Evolutionary conservation across 64 coral and sea anemone genomes (phyloP).

Genomic region (Montipora foliosa): DNA sequence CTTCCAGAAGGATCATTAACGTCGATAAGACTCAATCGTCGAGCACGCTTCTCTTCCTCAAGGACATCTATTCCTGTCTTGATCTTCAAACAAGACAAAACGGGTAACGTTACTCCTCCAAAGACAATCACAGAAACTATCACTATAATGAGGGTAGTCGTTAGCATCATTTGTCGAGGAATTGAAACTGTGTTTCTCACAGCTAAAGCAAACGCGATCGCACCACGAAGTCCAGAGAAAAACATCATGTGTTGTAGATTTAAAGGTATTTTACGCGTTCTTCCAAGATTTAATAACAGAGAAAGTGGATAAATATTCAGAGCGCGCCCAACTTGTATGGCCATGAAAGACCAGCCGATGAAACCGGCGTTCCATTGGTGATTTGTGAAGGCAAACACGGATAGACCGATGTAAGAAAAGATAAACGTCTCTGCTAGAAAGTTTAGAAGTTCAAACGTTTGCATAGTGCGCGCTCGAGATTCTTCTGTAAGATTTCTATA

Average conservation of each 20-base stretch:
- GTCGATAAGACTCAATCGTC: constrained; percentile 92
- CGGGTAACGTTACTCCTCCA: constrained; percentile 83
- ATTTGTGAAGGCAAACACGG: constrained; percentile 90
- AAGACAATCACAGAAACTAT: constrained; percentile 96
- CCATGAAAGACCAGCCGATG: constrained; percentile 91
- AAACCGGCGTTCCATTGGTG: constrained; percentile 96
- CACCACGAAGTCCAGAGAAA: constrained; percentile 94
- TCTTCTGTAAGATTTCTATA: constrained; percentile 95
- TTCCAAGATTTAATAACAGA: constrained; percentile 84
- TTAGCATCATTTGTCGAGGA: constrained; percentile 98
- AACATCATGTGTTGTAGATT: constrained; percentile 99
- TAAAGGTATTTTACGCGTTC: constrained; percentile 86
- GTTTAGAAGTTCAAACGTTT: constrained; percentile 95
- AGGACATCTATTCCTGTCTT: constrained; percentile 91
- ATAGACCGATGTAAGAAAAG: constrained; percentile 96
- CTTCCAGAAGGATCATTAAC: constrained; percentile 95
- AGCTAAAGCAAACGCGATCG: constrained; percentile 97
- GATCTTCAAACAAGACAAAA: constrained; percentile 82
- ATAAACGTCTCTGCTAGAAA: constrained; percentile 97
- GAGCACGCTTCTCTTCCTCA: constrained; percentile 88
- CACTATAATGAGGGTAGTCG: constrained; percentile 91
- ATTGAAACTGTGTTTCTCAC: constrained; percentile 97
- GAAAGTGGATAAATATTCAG: constrained; percentile 90
- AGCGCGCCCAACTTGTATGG: constrained; percentile 81
- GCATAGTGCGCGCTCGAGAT: constrained; percentile 86